Base-by-base conservation (phyloP, 64 coral and sea anemone species). In the Actinia equina region DNA sequence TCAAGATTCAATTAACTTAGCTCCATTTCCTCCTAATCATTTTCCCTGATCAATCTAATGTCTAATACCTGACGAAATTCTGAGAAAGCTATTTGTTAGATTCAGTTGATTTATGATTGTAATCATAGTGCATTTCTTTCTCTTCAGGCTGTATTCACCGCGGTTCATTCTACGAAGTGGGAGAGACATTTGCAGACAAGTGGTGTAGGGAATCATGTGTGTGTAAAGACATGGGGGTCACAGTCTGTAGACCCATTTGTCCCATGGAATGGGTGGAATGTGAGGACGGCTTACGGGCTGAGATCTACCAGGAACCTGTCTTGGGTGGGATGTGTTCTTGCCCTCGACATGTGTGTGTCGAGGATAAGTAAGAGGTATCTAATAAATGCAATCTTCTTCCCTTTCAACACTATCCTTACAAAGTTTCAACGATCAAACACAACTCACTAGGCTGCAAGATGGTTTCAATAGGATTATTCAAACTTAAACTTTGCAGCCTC, bases 181-280 rank as follows among this genome's bases (percentile, higher is more conserved):
- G 78, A 81, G 78, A 81, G 78, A 52, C 49, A 43, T 81, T 81
- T n/a, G 7, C 22, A 74, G 49, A 81, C 49, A 81, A 81, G 49
- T 81, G 78, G 78, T 81, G 78, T 14, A 81, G 78, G 9, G 78
- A 81, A 52, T 46, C 42, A 4, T 81, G 78, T 81, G 27, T 52
- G 78, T 81, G 78, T 25, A 81, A 81, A 81, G 78, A 49, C 20
- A 43, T 17, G 22, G 78, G 78, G 19, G 78, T 81, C 1, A 81
- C 78, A 0, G 78, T 81, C 19, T 81, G 78, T 22, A 20, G 41
- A 5, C 49, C 78, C 7, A 44, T 81, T 1, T 81, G 78, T 20
- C 78, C 78, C 7, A 52, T 81, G 78, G 78, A 81, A 81, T 81
- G 78, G 78, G 78, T 81, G 44, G 44, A 81, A 52, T 81, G 78